A percentile compares a stretch with the other conserved stretches of the same genome.
Conservation (phyloP, 2,113 vertebrate species). For the Datnioides undecimradiatus region DNA sequence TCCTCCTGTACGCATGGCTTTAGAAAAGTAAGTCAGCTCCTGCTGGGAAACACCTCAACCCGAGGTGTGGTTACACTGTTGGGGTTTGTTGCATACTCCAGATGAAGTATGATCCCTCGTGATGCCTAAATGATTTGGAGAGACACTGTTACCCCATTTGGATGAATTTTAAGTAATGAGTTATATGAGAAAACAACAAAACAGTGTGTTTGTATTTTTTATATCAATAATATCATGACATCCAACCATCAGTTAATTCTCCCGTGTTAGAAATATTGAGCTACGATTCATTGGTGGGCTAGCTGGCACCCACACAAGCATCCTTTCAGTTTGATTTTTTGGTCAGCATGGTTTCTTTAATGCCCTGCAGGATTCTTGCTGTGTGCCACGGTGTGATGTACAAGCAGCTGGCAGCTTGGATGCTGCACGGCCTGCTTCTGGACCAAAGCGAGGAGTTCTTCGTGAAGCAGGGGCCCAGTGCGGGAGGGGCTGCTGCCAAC, state of each 20-base stretch:
- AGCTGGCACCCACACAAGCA: too few relatives aligned
- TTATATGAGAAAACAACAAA: too few relatives aligned
- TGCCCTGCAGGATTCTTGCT: conserved; percentile 89
- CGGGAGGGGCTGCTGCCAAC: conserved; percentile 86
- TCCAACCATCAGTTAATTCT: too few relatives aligned
- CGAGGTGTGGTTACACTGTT: background rate
- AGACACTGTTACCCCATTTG: background rate
- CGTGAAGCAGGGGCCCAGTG: conserved; percentile 94
- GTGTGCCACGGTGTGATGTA: conserved; percentile 99
- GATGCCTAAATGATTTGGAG: background rate
- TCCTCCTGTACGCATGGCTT: conserved; percentile 94
- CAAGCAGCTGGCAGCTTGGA: conserved; percentile 98
- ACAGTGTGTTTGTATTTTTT: too few relatives aligned
- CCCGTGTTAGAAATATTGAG: too few relatives aligned
- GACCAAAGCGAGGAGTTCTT: conserved; percentile 98
- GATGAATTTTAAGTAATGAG: too few relatives aligned
- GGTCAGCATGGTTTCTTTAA: background rate
- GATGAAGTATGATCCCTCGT: too few relatives aligned
- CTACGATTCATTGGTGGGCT: too few relatives aligned
- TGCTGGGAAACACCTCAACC: background rate
- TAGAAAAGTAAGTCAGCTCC: conserved; percentile 90
- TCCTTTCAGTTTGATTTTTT: too few relatives aligned
- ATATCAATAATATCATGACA: too few relatives aligned
- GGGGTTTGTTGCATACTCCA: too few relatives aligned
- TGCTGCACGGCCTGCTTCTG: conserved; percentile 95